Evolutionary conservation across 2,888 invertebrate genomes (phyloP).

Genomic region (Scrobipalpa atriplicella): DNA sequence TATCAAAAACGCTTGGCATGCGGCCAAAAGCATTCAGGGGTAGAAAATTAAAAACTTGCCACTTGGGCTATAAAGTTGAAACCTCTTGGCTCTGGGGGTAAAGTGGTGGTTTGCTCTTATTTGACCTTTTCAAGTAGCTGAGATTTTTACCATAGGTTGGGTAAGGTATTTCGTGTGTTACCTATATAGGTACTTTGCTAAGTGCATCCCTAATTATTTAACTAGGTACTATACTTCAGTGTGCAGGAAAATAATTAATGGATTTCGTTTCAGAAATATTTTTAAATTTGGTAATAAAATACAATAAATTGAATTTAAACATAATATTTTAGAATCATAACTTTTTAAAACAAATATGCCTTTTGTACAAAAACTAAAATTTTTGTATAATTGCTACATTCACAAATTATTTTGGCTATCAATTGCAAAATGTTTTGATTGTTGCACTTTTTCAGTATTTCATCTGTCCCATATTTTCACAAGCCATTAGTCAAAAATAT

Average conservation of each 20-base stretch:
- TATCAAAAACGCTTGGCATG: conserved; percentile 20
- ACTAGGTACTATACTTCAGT: too few species aligned
- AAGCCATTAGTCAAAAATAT: conserved; percentile 9
- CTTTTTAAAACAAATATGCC: too few species aligned
- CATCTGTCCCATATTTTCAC: not conserved
- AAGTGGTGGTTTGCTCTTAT: conserved; percentile 6
- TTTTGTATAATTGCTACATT: too few species aligned
- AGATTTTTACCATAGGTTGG: not conserved
- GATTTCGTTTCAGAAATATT: too few species aligned
- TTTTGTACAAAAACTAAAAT: too few species aligned
- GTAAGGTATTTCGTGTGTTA: not conserved
- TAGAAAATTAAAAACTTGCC: conserved; percentile 26
- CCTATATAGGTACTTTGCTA: too few species aligned
- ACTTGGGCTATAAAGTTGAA: conserved; percentile 18
- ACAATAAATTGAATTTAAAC: too few species aligned
- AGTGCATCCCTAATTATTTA: too few species aligned
- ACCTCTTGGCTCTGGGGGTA: conserved; percentile 14
- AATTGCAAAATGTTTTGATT: not conserved
- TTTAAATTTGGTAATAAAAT: too few species aligned
- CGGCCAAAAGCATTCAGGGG: conserved; percentile 20
- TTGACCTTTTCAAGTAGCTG: not conserved
- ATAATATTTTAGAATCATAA: too few species aligned
- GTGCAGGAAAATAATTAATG: too few species aligned
- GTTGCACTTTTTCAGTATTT: not conserved
- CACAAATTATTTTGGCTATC: too few species aligned